Percentiles rank a stretch among this genome's conserved stretches.
Conservation (phyloP, 2,797 vertebrate genomes). For the Acrossocheilus wenchowensis region DNA sequence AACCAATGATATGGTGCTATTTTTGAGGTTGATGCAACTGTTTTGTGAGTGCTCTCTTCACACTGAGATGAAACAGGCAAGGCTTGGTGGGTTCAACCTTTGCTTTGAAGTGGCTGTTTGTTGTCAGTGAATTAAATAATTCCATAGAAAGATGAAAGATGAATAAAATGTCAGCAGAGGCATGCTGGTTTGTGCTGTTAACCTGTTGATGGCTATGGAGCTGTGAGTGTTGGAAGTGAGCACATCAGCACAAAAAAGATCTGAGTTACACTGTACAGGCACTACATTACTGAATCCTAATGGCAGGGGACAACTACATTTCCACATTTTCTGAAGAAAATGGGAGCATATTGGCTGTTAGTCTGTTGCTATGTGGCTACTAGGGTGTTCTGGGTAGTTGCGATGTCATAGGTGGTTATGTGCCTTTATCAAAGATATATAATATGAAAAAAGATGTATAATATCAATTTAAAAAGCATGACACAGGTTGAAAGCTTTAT, state of each 20-base stretch:
- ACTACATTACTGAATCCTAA: conserved; percentile 2
- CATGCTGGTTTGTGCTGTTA: conserved; percentile 63
- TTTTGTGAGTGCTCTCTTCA: conserved; percentile 32
- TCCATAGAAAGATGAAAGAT: conserved; percentile 68
- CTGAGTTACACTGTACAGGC: neutral
- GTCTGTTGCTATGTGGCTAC: neutral
- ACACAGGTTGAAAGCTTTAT: too few species aligned
- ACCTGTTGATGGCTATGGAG: conserved; percentile 49
- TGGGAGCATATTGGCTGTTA: neutral
- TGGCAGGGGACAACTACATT: neutral
- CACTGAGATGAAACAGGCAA: conserved; percentile 43
- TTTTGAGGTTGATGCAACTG: neutral
- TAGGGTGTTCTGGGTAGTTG: neutral
- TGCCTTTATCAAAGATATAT: neutral
- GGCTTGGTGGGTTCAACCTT: conserved; percentile 39
- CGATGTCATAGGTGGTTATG: neutral
- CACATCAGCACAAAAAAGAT: conserved; percentile 37
- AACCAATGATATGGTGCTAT: neutral
- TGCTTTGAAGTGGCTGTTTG: conserved; percentile 68
- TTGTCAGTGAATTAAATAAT: conserved; percentile 60
- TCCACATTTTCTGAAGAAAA: neutral
- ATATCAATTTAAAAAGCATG: too few species aligned
- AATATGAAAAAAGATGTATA: neutral
- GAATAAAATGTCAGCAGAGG: conserved; percentile 70
- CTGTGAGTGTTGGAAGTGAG: conserved; percentile 22